phyloP scores from a whole-genome alignment of 2,113 vertebrate genomes.

The Amblyornis subalaris region DNA sequence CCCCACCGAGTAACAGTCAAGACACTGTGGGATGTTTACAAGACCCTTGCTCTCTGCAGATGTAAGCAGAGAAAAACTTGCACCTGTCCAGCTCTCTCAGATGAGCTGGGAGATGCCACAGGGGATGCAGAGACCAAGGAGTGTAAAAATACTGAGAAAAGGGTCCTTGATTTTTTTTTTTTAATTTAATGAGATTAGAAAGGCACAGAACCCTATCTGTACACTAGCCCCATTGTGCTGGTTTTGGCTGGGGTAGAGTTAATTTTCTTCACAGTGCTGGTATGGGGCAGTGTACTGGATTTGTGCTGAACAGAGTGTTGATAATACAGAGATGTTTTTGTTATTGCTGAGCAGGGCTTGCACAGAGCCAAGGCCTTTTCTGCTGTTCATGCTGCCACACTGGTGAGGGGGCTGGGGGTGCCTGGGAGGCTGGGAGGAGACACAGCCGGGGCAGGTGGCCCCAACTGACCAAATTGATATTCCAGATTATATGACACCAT shows the following conservation, averaged over 20 bases:
- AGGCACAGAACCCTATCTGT: neutral
- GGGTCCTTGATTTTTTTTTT: too few relatives aligned
- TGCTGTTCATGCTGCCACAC: fast-evolving
- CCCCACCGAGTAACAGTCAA: neutral
- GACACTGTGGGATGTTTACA: fast-evolving
- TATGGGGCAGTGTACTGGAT: neutral
- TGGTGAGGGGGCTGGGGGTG: fast-evolving
- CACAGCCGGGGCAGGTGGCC: neutral
- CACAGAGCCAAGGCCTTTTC: neutral
- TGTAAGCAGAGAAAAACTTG: neutral
- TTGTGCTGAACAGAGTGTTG: neutral
- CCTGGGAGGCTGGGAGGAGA: fast-evolving
- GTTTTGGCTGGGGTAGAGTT: neutral
- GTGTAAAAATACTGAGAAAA: neutral
- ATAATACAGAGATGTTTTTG: neutral
- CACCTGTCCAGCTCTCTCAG: fast-evolving
- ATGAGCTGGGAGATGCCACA: neutral
- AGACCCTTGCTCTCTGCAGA: fast-evolving
- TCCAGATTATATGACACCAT: neutral
- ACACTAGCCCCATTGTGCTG: neutral
- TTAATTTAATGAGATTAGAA: neutral
- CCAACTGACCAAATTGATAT: neutral
- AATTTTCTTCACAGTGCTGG: neutral
- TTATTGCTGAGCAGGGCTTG: neutral
- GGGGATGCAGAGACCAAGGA: neutral